These are phyloP conservation scores for Xenus cinereus DNA, from an alignment of 2,113 vertebrate genomes.

Conservation along the genomic window DNA sequence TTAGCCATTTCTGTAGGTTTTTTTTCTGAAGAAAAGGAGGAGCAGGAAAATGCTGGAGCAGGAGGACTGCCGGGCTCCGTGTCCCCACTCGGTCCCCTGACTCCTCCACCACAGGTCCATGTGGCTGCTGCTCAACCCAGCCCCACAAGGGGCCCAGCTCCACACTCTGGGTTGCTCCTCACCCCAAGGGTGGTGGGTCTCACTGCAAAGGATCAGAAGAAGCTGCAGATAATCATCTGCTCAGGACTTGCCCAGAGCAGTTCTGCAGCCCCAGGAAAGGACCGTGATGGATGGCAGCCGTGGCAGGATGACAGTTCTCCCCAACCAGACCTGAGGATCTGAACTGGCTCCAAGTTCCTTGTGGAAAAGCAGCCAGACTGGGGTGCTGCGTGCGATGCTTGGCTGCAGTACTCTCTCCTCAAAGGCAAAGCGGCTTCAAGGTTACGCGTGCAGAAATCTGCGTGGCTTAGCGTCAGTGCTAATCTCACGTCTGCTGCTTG, in stretches of 20 bases:
- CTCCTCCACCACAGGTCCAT: rapidly evolving
- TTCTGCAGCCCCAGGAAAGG: not conserved
- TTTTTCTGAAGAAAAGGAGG: not conserved
- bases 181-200: rapidly evolving
- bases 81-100: not conserved
- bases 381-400: rapidly evolving
- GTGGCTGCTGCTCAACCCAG: not conserved
- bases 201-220: not conserved
- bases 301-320: not conserved
- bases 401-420: not conserved
- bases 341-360: not conserved
- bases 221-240: rapidly evolving
- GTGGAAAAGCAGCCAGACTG: not conserved
- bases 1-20: not conserved
- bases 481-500: not conserved
- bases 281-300: rapidly evolving
- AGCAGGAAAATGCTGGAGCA: not conserved
- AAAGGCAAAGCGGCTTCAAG: not conserved
- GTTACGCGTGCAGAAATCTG: not conserved
- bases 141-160: not conserved
- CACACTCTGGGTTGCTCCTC: not conserved
- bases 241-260: rapidly evolving
- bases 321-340: not conserved
- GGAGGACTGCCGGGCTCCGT: not conserved
- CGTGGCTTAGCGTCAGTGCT: rapidly evolving